phyloP scores from a whole-genome alignment of 1,140 invertebrate species.

The Cydia fagiglandana region DNA sequence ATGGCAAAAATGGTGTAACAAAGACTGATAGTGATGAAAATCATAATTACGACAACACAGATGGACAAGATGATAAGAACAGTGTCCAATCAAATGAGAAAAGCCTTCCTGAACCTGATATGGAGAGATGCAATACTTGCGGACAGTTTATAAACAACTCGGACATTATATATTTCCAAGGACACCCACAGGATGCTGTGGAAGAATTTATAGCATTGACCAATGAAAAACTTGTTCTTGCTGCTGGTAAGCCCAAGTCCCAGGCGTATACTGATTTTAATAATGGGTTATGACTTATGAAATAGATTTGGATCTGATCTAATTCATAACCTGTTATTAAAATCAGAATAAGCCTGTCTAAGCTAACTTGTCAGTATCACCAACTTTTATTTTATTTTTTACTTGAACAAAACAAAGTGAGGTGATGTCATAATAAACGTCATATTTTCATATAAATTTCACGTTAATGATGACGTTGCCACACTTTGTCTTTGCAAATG shows the following conservation, averaged over 20 bases:
- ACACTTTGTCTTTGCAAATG: too few relatives aligned
- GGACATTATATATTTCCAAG: slow-evolving; percentile 85
- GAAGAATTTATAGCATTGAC: slow-evolving; percentile 89
- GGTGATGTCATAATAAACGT: too few relatives aligned
- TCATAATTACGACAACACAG: background rate
- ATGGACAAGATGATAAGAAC: background rate
- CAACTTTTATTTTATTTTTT: too few relatives aligned
- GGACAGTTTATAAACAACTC: slow-evolving; percentile 82
- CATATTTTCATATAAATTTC: too few relatives aligned
- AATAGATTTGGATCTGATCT: too few relatives aligned
- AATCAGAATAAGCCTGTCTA: too few relatives aligned
- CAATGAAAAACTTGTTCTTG: slow-evolving; percentile 86
- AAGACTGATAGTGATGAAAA: slow-evolving; percentile 26
- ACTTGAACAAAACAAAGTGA: too few relatives aligned
- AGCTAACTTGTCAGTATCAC: too few relatives aligned
- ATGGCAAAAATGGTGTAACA: slow-evolving; percentile 6
- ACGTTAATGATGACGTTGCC: too few relatives aligned
- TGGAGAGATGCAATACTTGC: slow-evolving; percentile 68
- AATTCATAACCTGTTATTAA: too few relatives aligned
- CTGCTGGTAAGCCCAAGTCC: slow-evolving; percentile 78
- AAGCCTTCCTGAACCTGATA: slow-evolving; percentile 40
- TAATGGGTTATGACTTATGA: too few relatives aligned
- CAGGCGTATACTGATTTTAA: too few relatives aligned
- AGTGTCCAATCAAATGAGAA: slow-evolving; percentile 1
- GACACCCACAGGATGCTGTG: slow-evolving; percentile 86